Conservation (phyloP, 2,113 vertebrate genomes). For the Saccopteryx bilineata region DNA sequence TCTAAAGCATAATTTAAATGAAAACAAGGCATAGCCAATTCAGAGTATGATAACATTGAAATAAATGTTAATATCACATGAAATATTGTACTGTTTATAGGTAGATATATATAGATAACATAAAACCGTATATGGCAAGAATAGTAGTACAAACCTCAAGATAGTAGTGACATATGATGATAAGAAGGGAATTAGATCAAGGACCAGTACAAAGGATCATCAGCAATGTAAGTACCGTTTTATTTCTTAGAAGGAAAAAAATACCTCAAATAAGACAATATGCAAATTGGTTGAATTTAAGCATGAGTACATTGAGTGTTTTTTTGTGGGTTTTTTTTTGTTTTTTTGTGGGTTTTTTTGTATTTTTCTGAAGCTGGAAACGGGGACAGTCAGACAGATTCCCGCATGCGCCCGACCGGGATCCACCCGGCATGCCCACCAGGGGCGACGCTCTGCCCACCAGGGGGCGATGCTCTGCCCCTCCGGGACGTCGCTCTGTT, state of each 20-base stretch:
- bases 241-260: conserved; percentile 29
- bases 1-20: neutral
- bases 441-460: too few species aligned
- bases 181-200: neutral
- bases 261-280: neutral
- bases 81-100: neutral
- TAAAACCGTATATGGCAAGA: neutral
- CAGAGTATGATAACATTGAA: conserved; percentile 6
- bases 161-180: neutral
- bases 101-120: neutral
- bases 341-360: too few species aligned
- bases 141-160: neutral
- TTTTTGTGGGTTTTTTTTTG: too few species aligned
- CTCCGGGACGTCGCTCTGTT: too few species aligned
- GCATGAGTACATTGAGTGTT: neutral
- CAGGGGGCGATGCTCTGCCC: too few species aligned
- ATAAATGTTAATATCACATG: conserved; percentile 16
- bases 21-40: conserved; percentile 8
- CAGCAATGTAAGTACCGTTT: neutral
- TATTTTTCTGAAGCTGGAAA: too few species aligned
- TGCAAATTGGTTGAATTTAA: conserved; percentile 13
- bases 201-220: neutral
- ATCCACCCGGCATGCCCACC: too few species aligned
- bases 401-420: too few species aligned
- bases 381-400: too few species aligned